Evolutionary conservation across 1,140 invertebrate species (phyloP), one percentile per base, ranked within the genome.

Genomic region (Aphaenogaster ashmeadi): DNA sequence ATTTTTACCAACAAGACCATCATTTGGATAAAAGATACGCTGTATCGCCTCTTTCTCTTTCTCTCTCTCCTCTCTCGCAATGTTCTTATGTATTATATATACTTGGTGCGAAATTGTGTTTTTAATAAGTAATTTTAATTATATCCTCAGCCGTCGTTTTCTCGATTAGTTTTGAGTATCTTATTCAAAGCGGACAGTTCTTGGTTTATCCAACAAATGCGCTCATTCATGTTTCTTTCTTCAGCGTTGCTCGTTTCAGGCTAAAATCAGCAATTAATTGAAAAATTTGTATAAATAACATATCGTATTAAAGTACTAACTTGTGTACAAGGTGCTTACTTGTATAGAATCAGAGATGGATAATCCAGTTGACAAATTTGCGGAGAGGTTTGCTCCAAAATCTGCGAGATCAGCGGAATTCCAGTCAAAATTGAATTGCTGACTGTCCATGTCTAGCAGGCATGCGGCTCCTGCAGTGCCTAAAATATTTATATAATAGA

Each of bases 151-250:
- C 90, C 83, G 13, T 90, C 77, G 69, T 90, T 88, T 64, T 93
- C 88, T 47, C 88, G 89, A 15, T 78, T 81, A 21, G 91, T 72
- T 89, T 93, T 94, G 77, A 93, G 94, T 81, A 94, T 93, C 79
- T 92, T 92, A 83, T 95, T 95, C 27, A 95, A 80, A 60, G 90
- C 92, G 75, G 92, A 94, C 5, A 95, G 88, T 74, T 95, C 95
- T 79, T 95, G 92, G 6, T 62, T 60, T 60, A 62, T 47, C 80
- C 80, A 75, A 71, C 93, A 92, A 44, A 93, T 93, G 7, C 87
- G 94, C 75, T 94, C 93, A 8, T 95, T 96, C 69, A 96, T 95
- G 62, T 96, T 96, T 3, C 94, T 85, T 50, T 90, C 90, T 64
- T 60, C 87, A 2, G 9, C 9, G 54, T 75, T 80, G 33, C 6